Percentiles rank a stretch among this genome's conserved stretches.
phyloP scores from a whole-genome alignment of 2,797 vertebrate genomes.

The Denticeps clupeoides region DNA sequence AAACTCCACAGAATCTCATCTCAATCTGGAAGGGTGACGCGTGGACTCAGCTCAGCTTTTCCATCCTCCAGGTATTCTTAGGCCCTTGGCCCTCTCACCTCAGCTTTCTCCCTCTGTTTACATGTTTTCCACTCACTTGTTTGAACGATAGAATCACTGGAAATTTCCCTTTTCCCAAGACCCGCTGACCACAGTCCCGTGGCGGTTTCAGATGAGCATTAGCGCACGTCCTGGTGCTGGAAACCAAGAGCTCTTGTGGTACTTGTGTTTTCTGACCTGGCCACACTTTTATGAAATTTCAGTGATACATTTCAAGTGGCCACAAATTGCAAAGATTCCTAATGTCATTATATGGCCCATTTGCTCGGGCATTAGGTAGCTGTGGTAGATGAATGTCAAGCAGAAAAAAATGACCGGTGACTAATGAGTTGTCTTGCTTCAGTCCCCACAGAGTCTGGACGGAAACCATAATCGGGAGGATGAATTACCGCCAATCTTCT shows the following conservation, averaged over 20 bases:
- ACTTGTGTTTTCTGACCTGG: neutral
- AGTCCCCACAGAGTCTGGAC: constrained; percentile 49
- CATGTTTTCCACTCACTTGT: constrained; percentile 11
- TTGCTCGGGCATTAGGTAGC: constrained; percentile 45
- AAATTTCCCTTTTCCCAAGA: constrained; percentile 18
- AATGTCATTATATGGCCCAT: constrained; percentile 23
- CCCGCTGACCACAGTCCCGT: neutral
- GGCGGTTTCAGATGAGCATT: neutral
- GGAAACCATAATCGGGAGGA: constrained; percentile 43
- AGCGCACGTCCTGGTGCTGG: neutral
- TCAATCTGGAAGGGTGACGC: neutral
- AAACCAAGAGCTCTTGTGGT: neutral
- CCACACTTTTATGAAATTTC: constrained; percentile 33
- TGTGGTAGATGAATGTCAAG: constrained; percentile 55
- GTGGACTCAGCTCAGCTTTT: neutral
- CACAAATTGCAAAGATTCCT: constrained; percentile 6
- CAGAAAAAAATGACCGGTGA: constrained; percentile 37
- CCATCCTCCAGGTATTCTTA: neutral
- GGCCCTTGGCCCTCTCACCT: neutral
- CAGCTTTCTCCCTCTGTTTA: constrained; percentile 3
- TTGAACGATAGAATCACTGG: neutral
- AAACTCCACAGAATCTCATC: neutral
- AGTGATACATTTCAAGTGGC: constrained; percentile 35
- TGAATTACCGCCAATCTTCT: constrained; percentile 8
- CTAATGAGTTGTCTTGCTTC: constrained; percentile 50